Evolutionary conservation across 2,888 invertebrate genomes (phyloP).

Genomic region (Xestia sexstrigata): DNA sequence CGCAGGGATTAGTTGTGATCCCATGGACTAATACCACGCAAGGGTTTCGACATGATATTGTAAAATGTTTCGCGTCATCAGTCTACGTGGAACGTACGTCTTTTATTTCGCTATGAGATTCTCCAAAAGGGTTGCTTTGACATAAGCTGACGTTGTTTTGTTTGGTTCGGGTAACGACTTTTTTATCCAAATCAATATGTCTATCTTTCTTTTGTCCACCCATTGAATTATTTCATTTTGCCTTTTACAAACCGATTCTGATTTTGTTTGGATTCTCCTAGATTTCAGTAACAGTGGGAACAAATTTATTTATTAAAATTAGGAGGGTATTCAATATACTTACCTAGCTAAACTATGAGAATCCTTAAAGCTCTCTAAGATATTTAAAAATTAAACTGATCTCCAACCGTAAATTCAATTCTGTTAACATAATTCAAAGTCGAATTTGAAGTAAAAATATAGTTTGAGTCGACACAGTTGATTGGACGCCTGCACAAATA

Average conservation of each 20-base stretch:
- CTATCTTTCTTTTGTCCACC: constrained; percentile 5
- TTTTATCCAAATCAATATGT: constrained; percentile 35
- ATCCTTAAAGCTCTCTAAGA: background rate
- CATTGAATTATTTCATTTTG: background rate
- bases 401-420: constrained; percentile 3
- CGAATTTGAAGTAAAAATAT: constrained; percentile 64
- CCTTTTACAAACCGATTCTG: background rate
- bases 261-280: background rate
- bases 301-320: background rate
- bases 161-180: constrained; percentile 26
- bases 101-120: constrained; percentile 44
- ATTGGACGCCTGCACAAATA: constrained; percentile 81
- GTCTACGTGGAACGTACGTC: constrained; percentile 47
- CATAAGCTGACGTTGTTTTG: constrained; percentile 38
- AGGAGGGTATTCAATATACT: background rate
- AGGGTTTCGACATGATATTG: constrained; percentile 60
- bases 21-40: constrained; percentile 61
- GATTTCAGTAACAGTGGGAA: background rate
- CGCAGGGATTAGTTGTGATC: constrained; percentile 57
- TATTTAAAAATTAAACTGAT: constrained; percentile 15
- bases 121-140: constrained; percentile 38
- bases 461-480: constrained; percentile 68
- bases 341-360: background rate
- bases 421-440: constrained; percentile 37
- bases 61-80: constrained; percentile 60